Evolutionary conservation across 1,140 invertebrate species (phyloP).

Genomic region (Lasioglossum baleicum): DNA sequence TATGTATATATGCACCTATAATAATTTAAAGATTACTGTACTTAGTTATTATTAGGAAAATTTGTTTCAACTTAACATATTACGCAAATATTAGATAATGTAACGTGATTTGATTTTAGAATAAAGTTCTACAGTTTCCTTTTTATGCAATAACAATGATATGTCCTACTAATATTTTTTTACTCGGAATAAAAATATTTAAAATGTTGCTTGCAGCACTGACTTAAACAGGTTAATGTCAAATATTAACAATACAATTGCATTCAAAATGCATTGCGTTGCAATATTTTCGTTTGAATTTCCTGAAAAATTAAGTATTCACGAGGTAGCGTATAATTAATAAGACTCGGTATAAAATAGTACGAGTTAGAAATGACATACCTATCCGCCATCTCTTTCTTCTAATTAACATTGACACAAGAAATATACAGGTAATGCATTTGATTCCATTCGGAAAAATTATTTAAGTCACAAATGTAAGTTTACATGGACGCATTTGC

Average conservation of each 20-base stretch:
- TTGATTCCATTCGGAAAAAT: slow-evolving; percentile 30
- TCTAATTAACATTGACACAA: slow-evolving; percentile 40
- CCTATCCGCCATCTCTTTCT: slow-evolving; percentile 41
- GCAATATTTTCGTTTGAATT: slow-evolving; percentile 33
- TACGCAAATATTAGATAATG: slow-evolving; percentile 34
- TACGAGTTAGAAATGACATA: slow-evolving; percentile 20
- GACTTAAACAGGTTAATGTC: slow-evolving; percentile 14
- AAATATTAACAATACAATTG: slow-evolving; percentile 20
- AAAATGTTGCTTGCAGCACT: slow-evolving; percentile 14
- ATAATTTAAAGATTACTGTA: not conserved
- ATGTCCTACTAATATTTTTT: slow-evolving; percentile 20
- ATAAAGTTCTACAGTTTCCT: slow-evolving; percentile 18
- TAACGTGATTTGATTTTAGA: slow-evolving; percentile 9
- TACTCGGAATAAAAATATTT: slow-evolving; percentile 18
- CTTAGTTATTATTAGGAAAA: not conserved
- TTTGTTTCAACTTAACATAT: slow-evolving; percentile 6
- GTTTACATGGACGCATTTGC: slow-evolving; percentile 65
- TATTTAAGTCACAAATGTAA: slow-evolving; percentile 24
- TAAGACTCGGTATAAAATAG: not conserved
- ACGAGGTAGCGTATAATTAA: not conserved
- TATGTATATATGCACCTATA: not conserved
- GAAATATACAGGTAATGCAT: slow-evolving; percentile 29
- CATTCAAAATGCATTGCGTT: slow-evolving; percentile 13
- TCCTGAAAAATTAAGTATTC: slow-evolving; percentile 47
- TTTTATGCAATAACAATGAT: slow-evolving; percentile 27